These are phyloP conservation scores for Montipora sp. DNA, from an alignment of 64 coral and sea anemone genomes.

Conservation along the genomic window DNA sequence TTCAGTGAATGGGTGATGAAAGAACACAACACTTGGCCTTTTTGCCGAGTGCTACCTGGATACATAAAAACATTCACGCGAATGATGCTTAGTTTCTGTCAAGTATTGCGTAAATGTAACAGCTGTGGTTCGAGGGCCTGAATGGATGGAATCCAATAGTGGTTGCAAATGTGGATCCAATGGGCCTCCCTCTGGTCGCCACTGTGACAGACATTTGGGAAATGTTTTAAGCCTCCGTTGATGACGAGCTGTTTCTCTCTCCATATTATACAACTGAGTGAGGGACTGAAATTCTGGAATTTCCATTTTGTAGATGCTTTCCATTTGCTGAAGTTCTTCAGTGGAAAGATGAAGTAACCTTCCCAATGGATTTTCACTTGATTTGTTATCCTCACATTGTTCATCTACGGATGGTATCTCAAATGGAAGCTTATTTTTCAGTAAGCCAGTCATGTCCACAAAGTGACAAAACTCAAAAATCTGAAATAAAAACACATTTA, in stretches of 20 bases:
- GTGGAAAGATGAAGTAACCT: constrained; percentile 2
- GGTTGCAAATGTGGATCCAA: not conserved
- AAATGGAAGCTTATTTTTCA: constrained; percentile 52
- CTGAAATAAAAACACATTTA: not conserved
- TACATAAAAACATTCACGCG: not conserved
- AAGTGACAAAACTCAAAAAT: constrained; percentile 47
- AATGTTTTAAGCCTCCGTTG: constrained; percentile 9
- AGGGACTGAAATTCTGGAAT: constrained; percentile 2
- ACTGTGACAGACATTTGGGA: constrained; percentile 27
- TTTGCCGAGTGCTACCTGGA: constrained; percentile 19
- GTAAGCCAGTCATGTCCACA: constrained; percentile 31
- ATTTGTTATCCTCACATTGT: not conserved
- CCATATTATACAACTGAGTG: constrained; percentile 42
- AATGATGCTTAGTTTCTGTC: not conserved
- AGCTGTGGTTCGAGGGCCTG: not conserved
- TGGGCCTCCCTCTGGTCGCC: constrained; percentile 17
- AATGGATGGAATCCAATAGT: not conserved
- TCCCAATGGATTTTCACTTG: not conserved
- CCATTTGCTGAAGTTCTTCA: not conserved
- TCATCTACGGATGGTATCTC: constrained; percentile 21
- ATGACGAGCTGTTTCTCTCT: constrained; percentile 17
- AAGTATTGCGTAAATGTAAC: not conserved
- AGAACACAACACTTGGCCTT: constrained; percentile 22
- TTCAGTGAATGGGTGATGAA: not conserved
- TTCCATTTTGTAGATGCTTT: constrained; percentile 24